phyloP scores from a whole-genome alignment of 1,140 invertebrate species.

The Drosophila quadrilineata region DNA sequence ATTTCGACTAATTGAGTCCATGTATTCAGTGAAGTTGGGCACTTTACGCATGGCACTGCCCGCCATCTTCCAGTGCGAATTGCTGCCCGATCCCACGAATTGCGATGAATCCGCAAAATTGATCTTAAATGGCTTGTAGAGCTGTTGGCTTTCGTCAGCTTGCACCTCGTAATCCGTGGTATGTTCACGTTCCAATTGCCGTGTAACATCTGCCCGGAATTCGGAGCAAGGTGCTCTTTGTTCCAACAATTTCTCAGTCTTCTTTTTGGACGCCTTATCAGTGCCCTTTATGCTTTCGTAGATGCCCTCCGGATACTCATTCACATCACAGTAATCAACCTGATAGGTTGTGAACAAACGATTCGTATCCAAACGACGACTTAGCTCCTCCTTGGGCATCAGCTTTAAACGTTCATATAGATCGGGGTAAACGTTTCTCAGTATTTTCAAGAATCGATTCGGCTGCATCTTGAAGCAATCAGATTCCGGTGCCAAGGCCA shows the following conservation, averaged over 20 bases:
- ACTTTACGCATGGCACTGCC: constrained; percentile 57
- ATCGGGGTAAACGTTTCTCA: constrained; percentile 81
- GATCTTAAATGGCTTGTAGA: constrained; percentile 75
- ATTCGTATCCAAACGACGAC: constrained; percentile 82
- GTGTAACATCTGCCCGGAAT: constrained; percentile 65
- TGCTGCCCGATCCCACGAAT: constrained; percentile 65
- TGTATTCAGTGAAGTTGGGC: constrained; percentile 71
- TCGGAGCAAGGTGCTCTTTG: constrained; percentile 55
- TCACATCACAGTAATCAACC: constrained; percentile 82
- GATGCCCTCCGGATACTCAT: constrained; percentile 80
- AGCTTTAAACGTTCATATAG: constrained; percentile 82
- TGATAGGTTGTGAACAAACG: constrained; percentile 84
- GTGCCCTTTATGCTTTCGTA: constrained; percentile 70
- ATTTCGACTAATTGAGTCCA: constrained; percentile 77
- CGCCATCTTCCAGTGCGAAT: constrained; percentile 66
- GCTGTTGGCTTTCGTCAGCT: constrained; percentile 51
- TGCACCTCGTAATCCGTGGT: constrained; percentile 34
- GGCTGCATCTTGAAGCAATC: constrained; percentile 73
- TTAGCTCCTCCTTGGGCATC: constrained; percentile 82
- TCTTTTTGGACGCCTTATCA: constrained; percentile 59
- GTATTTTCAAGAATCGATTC: constrained; percentile 74
- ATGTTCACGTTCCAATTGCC: constrained; percentile 60
- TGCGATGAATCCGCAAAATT: constrained; percentile 59
- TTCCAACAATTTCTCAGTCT: constrained; percentile 54
- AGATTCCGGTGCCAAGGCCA: constrained; percentile 50